phyloP scores from a whole-genome alignment of 2,888 invertebrate species.

The Nephrotoma flavescens region DNA sequence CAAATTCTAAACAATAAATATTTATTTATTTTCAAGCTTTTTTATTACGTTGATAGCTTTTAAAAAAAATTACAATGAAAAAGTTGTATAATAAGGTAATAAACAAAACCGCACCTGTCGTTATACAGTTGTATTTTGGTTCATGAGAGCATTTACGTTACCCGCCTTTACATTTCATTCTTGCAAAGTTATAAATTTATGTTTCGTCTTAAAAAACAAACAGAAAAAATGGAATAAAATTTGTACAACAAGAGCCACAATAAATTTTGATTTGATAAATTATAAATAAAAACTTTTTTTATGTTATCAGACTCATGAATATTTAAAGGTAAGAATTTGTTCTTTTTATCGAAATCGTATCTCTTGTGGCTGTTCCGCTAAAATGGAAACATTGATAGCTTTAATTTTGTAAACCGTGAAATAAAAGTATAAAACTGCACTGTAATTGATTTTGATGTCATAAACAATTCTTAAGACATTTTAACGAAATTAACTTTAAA shows the following conservation, averaged over 20 bases:
- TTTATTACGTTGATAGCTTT: not conserved
- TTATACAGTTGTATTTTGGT: not conserved
- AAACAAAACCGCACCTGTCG: not conserved
- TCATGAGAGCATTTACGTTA: not conserved
- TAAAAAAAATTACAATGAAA: not conserved
- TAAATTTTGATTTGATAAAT: not conserved
- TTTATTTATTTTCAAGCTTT: not conserved
- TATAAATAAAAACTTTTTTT: not conserved
- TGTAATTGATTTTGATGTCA: too few species aligned
- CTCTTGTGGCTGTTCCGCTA: too few species aligned
- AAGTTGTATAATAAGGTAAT: not conserved
- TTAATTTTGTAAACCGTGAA: too few species aligned
- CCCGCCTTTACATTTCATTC: not conserved
- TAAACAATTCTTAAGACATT: too few species aligned
- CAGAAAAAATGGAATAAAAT: not conserved
- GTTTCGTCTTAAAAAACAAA: not conserved
- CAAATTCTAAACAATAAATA: not conserved
- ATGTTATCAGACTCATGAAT: not conserved
- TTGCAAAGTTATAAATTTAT: not conserved
- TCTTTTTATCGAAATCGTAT: not conserved
- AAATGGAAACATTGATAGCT: too few species aligned
- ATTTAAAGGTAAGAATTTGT: not conserved
- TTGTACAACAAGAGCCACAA: not conserved
- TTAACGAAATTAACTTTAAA: too few species aligned
- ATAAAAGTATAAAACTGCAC: too few species aligned